Conservation (phyloP, 2,113 vertebrate species). For the Pampusana beccarii region DNA sequence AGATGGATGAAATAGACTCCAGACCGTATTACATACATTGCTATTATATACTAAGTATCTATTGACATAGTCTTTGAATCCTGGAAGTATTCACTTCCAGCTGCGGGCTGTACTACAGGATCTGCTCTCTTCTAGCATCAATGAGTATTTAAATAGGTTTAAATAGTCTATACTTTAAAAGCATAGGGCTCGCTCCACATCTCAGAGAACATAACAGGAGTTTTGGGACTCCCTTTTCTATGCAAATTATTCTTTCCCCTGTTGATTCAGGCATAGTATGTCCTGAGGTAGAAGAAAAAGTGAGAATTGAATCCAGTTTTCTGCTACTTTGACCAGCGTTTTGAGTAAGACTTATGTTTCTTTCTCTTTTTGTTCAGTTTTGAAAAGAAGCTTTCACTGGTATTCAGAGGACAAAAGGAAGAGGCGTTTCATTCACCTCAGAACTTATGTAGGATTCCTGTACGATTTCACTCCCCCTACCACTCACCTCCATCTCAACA, state of each 20-base stretch:
- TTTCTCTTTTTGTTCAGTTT: not conserved
- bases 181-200: not conserved
- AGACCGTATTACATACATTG: rapidly evolving
- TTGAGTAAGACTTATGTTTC: not conserved
- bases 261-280: not conserved
- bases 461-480: not conserved
- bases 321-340: not conserved
- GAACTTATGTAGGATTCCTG: not conserved
- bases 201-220: not conserved
- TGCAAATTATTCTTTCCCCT: not conserved
- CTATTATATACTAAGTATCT: not conserved
- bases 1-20: not conserved
- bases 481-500: not conserved
- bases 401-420: not conserved
- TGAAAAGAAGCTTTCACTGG: not conserved
- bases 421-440: not conserved
- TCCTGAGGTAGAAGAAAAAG: not conserved
- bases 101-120: not conserved
- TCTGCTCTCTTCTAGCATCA: not conserved
- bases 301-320: not conserved
- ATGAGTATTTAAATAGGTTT: not conserved
- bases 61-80: not conserved
- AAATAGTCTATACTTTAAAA: not conserved
- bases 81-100: not conserved
- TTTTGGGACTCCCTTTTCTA: not conserved